Base-by-base conservation (phyloP, 2,888 invertebrate genomes). In the Therioaphis trifolii region DNA sequence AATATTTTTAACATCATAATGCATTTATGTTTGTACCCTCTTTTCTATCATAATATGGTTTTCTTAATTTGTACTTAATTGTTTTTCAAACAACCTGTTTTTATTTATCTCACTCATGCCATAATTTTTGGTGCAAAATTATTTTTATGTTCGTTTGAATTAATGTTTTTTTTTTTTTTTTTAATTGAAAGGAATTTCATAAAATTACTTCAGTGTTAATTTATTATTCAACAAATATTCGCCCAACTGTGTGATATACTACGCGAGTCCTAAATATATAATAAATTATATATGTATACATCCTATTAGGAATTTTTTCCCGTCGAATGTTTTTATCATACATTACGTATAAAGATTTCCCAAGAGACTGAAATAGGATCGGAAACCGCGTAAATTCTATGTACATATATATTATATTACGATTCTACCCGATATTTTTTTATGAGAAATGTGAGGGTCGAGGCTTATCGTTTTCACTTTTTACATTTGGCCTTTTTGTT, bases 261-360 rank as follows among this genome's bases (percentile, higher is more conserved):
- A 46, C 11, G 24, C n/a, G 12, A 35, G 7, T 7, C 35, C 35
- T 35, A 35, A 35, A 35, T 35, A 35, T 35, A 35, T 35, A n/a
- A 35, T 35, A 35, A 5, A 35, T 35, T 35, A 7, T 35, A 35
- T 35, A 35, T 35, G 4, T 35, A 35, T 35, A 35, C 7, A 35
- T 35, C 4, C 4, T 21, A 15, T 9, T 18, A 18, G n/a, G n/a
- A 24, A 79, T 46, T 80, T 69, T 40, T 78, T 61, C 14, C 24
- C 40, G 27, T 78, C 55, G 24, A 27, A 40, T 71, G 29, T 27
- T 78, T 79, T 61, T 46, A 80, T 80, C 80, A 27, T 69, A 46
- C 21, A 49, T 71, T 61, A 72, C 46, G n/a, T 61, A 49, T 61
- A 80, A 80, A 72, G 80, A 80, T 80, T 80, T 80, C 80, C 80